Conservation (phyloP, 2,797 vertebrate species). For the Botia almorhae region DNA sequence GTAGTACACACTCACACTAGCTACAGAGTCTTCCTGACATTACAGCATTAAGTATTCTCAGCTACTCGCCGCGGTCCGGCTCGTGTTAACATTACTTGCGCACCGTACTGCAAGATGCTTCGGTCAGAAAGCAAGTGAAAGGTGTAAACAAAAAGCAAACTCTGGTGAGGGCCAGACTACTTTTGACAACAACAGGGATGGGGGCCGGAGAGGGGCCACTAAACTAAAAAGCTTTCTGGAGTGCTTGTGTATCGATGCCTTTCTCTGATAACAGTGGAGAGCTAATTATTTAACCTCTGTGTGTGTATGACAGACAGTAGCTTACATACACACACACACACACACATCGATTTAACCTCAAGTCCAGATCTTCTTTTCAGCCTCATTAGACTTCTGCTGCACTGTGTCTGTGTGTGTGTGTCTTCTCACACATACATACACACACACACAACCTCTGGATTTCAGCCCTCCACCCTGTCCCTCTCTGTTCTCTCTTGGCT, state of each 20-base stretch:
- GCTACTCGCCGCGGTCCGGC: background rate
- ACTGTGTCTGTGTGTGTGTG: constrained; percentile 42
- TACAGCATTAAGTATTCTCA: constrained; percentile 30
- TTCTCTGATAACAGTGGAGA: constrained; percentile 2
- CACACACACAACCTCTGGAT: background rate
- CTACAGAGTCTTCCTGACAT: constrained; percentile 5
- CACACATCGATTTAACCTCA: constrained; percentile 41
- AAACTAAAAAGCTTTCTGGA: background rate
- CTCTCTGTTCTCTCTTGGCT: constrained; percentile 59
- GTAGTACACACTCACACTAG: constrained; percentile 26
- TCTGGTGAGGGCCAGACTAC: background rate
- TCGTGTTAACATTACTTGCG: background rate
- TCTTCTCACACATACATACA: background rate
- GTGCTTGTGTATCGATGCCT: constrained; percentile 2
- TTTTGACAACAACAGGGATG: background rate
- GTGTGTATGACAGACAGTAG: background rate
- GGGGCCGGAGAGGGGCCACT: background rate
- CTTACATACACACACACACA: constrained; percentile 32
- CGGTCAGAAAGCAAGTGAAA: background rate
- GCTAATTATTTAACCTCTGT: constrained; percentile 30
- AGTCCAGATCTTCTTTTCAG: constrained; percentile 33
- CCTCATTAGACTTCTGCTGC: constrained; percentile 38
- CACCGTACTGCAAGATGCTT: constrained; percentile 9
- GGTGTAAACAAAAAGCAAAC: constrained; percentile 6
- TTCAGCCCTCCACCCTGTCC: background rate